Base-by-base conservation (phyloP, 2,113 vertebrate genomes). In the Bagarius yarrelli region DNA sequence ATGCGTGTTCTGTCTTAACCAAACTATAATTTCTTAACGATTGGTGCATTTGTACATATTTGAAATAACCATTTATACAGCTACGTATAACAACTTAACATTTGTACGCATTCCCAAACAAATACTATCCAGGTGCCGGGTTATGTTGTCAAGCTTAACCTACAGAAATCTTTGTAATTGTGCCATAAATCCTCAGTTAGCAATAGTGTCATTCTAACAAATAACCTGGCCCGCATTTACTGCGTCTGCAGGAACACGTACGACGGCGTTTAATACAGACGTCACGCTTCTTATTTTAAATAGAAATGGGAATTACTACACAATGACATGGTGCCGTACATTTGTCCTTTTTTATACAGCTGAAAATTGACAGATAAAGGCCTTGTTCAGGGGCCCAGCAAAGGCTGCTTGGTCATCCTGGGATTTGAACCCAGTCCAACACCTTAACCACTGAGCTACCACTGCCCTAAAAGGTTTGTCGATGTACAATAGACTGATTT, bases 271-370 rank as follows among this genome's bases (percentile, higher is more conserved):
- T 40, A 21, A 5, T 16, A 4, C 19, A 59, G 55, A 30, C 4
- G n/a, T 36, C 16, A 8, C 34, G 25, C 21, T 80, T 44, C 74
- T 60, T 76, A 60, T 36, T 56, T 36, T 47, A 23, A 76, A 60
- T 36, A 60, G n/a, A 60, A 76, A 76, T 76, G 74, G 25, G 34
- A 60, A 27, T 60, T 76, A 76, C 44, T 56, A 60, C 74, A 76
- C 56, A 76, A 23, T 19, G 74, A 76, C 56, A 60, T 44, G 50
- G 34, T 44, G 5, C 59, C n/a, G 18, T n/a, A n/a, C n/a, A n/a
- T n/a, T n/a, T n/a, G n/a, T n/a, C n/a, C n/a, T n/a, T 40, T 40
- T 3, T 40, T 40, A 40, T 3, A 6, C 36, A 40, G 3, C 36
- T 40, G 36, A 40, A 40, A 40, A 40, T 3, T 40, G 36, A 40